phyloP scores from a whole-genome alignment of 2,797 vertebrate species.

The Delichon dasypus region DNA sequence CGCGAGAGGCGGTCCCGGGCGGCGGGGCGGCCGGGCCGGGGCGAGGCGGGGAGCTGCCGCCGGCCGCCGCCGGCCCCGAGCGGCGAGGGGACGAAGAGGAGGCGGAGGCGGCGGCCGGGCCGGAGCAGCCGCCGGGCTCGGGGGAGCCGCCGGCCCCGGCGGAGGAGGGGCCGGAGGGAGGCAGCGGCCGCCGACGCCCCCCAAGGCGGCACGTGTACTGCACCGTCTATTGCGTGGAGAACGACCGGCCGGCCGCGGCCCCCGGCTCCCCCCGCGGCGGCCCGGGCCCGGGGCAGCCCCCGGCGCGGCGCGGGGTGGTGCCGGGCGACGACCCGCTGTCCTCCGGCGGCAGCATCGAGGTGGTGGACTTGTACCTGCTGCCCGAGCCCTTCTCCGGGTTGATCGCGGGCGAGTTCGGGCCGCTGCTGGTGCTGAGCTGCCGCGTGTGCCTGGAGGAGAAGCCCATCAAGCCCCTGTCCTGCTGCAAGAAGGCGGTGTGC shows the following conservation, averaged over 20 bases:
- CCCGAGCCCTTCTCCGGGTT: slow-evolving; percentile 77
- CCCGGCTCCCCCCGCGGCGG: not conserved
- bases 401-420: slow-evolving; percentile 66
- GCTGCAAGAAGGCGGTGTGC: slow-evolving; percentile 93
- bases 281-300: not conserved
- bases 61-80: not conserved
- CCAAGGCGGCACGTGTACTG: slow-evolving; percentile 85
- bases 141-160: not conserved
- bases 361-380: slow-evolving; percentile 71
- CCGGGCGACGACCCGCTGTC: slow-evolving; percentile 40
- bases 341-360: slow-evolving; percentile 71
- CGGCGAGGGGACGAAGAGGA: not conserved
- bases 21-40: not conserved
- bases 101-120: not conserved
- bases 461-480: slow-evolving; percentile 86
- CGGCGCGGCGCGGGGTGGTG: slow-evolving; percentile 13
- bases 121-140: not conserved
- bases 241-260: slow-evolving; percentile 73
- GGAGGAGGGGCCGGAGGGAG: slow-evolving; percentile 45
- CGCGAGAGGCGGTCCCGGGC: not conserved
- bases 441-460: slow-evolving; percentile 93
- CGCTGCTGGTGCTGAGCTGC: slow-evolving; percentile 81
- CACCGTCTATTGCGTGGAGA: slow-evolving; percentile 91
- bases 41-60: not conserved
- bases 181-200: slow-evolving; percentile 28